Base-by-base conservation (phyloP, 2,888 invertebrate species). In the Celastrina argiolus region DNA sequence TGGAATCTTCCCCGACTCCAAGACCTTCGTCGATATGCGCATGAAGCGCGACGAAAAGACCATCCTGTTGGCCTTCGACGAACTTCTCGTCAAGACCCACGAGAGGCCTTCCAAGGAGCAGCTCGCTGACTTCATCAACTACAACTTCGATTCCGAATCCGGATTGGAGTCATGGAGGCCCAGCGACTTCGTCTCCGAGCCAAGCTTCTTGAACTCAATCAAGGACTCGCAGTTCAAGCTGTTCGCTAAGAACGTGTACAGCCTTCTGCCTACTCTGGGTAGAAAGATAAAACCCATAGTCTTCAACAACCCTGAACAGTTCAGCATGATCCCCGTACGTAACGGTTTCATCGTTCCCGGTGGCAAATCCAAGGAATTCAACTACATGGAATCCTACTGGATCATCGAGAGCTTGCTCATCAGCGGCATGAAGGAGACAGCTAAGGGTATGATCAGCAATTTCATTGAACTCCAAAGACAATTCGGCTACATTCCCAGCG, bases 331-430 rank as follows among this genome's bases (percentile, higher is more conserved):
- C 39, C 94, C 94, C 64, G 92, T 96, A 1, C 92, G 93, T 0
- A 89, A 96, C 69, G 93, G 93, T 7, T 94, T 95, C 69, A 92
- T 95, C 39, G 93, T 93, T 74, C 96, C 93, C 18, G 94, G 96
- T 73, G 93, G 97, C 70, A 77, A 97, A 80, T 93, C 97, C 87
- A 85, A 89, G 75, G 95, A 95, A 77, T 89, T 94, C 66, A 97
- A 97, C 81, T 97, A 97, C 79, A 97, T 97, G 97, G 97, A 97
- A 77, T 94, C 96, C 0, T 97, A 95, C 81, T 97, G 97, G 97
- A 95, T 96, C 64, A 91, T 97, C 56, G 94, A 95, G 78, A 97
- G 97, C 0, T 86, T 97, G 2, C 85, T 97, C 0, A 87, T 95
- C 7, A 95, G 95, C 69, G 95, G 94, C 70, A 97, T 97, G 97